Evolutionary conservation across 2,888 invertebrate species (phyloP), one percentile per base, ranked within the genome.

Genomic region (Callosobruchus maculatus): DNA sequence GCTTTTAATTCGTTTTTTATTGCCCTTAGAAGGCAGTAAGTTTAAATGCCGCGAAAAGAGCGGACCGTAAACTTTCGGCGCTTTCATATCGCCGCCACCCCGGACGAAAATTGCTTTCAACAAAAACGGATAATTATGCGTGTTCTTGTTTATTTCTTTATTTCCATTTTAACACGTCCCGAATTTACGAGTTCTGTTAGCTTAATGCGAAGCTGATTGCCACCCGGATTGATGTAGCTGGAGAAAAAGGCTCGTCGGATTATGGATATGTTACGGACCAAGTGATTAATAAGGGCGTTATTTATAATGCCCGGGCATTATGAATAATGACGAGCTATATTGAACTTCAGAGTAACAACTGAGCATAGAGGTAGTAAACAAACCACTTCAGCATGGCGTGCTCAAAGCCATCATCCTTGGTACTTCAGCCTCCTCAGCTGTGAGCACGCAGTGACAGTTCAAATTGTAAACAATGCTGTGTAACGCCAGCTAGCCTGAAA

Each of bases 1-100:
- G 72, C 75, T 72, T 72, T 78, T 77, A 76, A 75, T 75, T 76
- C 75, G 73, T 31, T 69, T 75, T 77, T 78, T 76, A 74, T 77
- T 67, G 73, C 70, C 66, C 67, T 69, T 31, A 66, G 70, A 68
- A 73, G 30, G 70, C 73, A 22, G 49, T 49, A 49, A 49, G 26
- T 70, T 70, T 70, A n/a, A 49, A 73, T 69, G 67, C 26, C 73
- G 30, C 20, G 20, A 31, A 26, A 73, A 71, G 20, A 21, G 70
- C 70, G 67, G 26, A 49, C 49, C 49, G 49, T 49, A 13, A 49
- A 49, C 49, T 49, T 49, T 49, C 49, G 49, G 7, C 49, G 49
- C 18, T 67, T 73, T 68, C 30, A 70, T 74, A 74, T 67, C 67
- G 68, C 70, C 69, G 26, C 66, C 66, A 21, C 26, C 20, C 22